phyloP scores from a whole-genome alignment of 2,797 vertebrate species.

The Rhinichthys osculus region DNA sequence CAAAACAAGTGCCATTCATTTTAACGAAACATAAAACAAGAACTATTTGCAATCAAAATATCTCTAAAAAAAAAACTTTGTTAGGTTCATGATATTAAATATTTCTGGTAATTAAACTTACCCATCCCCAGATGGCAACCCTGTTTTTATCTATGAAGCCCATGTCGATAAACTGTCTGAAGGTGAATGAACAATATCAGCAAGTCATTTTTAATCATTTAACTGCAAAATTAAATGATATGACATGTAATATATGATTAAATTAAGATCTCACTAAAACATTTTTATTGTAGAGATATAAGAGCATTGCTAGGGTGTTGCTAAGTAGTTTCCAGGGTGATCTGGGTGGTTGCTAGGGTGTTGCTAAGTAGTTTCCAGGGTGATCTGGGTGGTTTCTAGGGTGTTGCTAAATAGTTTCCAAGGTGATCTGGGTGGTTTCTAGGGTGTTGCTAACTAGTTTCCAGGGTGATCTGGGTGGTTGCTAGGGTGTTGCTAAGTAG shows the following conservation, averaged over 20 bases:
- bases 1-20: not conserved
- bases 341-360: too few species aligned
- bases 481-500: not conserved
- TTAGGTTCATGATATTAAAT: not conserved
- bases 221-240: not conserved
- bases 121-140: slow-evolving; percentile 98
- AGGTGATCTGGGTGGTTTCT: too few species aligned
- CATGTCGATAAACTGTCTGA: slow-evolving; percentile 88
- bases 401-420: too few species aligned
- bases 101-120: slow-evolving; percentile 75
- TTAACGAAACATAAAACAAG: not conserved
- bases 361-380: too few species aligned
- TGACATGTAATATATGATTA: not conserved
- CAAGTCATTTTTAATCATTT: not conserved
- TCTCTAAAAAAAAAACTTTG: not conserved
- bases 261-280: not conserved
- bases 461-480: too few species aligned
- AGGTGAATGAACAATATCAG: slow-evolving; percentile 53
- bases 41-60: not conserved
- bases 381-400: too few species aligned
- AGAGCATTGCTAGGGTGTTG: not conserved
- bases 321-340: not conserved
- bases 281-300: not conserved
- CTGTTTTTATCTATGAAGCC: slow-evolving; percentile 87
- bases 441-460: too few species aligned